phyloP scores from a whole-genome alignment of 2,888 invertebrate genomes.

The Temnothorax ravouxi region DNA sequence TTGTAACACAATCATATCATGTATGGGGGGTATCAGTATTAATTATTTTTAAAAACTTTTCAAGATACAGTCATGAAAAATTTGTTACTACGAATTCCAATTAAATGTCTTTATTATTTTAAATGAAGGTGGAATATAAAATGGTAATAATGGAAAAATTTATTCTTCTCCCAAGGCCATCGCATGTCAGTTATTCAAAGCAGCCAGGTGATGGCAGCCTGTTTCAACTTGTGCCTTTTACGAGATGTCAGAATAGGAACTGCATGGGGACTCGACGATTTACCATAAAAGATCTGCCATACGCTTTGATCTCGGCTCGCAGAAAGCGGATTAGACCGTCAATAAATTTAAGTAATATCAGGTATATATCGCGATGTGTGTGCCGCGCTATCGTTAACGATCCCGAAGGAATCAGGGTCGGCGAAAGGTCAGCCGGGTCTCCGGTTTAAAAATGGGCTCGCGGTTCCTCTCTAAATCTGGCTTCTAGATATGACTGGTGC shows the following conservation, averaged over 20 bases:
- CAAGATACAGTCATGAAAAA: background rate
- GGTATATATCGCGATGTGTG: constrained; percentile 31
- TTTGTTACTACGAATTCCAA: background rate
- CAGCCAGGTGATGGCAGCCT: background rate
- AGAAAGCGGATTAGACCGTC: constrained; percentile 59
- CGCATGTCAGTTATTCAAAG: background rate
- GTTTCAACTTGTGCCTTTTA: constrained; percentile 23
- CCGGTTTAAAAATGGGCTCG: constrained; percentile 56
- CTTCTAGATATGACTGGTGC: constrained; percentile 47
- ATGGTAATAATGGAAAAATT: background rate
- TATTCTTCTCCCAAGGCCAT: background rate
- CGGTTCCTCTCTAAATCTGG: constrained; percentile 64
- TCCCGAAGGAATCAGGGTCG: constrained; percentile 61
- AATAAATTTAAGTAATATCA: constrained; percentile 64
- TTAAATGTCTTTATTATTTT: background rate
- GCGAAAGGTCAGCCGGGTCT: constrained; percentile 58
- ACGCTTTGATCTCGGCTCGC: constrained; percentile 63
- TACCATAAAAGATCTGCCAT: constrained; percentile 30
- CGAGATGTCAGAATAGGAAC: constrained; percentile 7
- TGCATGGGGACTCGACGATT: background rate
- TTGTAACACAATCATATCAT: background rate
- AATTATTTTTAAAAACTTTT: background rate
- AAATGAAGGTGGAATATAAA: background rate
- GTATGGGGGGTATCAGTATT: background rate
- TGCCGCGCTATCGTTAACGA: constrained; percentile 63